These are phyloP conservation scores for Morpho deidamia DNA, from an alignment of 2,888 invertebrate genomes.

Conservation along the genomic window DNA sequence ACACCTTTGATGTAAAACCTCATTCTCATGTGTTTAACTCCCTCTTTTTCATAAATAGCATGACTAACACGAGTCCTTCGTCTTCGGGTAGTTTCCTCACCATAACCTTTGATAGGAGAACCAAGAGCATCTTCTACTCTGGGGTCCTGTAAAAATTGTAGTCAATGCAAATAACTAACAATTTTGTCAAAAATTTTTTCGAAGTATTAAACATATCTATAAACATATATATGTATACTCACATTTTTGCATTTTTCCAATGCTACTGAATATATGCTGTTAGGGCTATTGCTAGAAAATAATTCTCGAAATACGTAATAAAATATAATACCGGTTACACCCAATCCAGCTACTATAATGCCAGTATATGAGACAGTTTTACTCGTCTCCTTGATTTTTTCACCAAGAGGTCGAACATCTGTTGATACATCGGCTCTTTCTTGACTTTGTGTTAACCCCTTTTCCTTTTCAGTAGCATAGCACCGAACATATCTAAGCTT, in stretches of 20 bases:
- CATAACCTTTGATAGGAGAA: conserved; percentile 92
- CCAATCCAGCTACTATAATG: conserved; percentile 88
- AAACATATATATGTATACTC: too few species aligned
- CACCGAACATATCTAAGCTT: conserved; percentile 39
- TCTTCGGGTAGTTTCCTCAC: conserved; percentile 91
- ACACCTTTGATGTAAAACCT: conserved; percentile 93
- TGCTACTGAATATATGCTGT: conserved; percentile 89
- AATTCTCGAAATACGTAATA: conserved; percentile 91
- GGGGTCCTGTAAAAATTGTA: conserved; percentile 69
- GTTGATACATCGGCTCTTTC: conserved; percentile 64
- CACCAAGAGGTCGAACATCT: conserved; percentile 82
- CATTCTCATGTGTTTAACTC: conserved; percentile 90
- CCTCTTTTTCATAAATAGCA: conserved; percentile 85
- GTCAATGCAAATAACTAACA: neutral
- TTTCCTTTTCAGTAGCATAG: conserved; percentile 49
- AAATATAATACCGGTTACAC: conserved; percentile 89
- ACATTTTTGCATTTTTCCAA: conserved; percentile 85
- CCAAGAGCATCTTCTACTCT: conserved; percentile 90
- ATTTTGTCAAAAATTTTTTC: too few species aligned
- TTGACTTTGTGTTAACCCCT: conserved; percentile 51
- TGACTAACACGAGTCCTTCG: conserved; percentile 91
- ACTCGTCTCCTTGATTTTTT: conserved; percentile 92
- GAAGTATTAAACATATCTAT: too few species aligned
- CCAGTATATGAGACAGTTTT: conserved; percentile 92
- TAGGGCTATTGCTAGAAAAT: conserved; percentile 92